Conservation (phyloP, 2,113 vertebrate species). For the Anser cygnoides region DNA sequence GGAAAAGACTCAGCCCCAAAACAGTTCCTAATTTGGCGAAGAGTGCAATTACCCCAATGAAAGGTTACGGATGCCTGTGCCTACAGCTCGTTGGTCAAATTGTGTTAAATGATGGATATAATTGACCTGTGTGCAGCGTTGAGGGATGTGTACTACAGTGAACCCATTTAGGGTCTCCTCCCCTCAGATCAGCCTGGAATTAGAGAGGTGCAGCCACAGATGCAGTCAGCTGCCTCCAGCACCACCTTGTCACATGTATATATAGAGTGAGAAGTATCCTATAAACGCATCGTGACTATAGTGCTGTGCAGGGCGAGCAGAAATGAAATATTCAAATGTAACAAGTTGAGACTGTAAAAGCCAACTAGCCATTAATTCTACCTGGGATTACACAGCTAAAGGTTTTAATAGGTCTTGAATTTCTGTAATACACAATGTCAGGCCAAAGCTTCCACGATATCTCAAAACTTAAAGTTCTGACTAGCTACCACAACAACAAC, state of each 20-base stretch:
- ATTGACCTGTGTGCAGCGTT: neutral
- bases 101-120: conserved; percentile 50
- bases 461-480: neutral
- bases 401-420: neutral
- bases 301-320: neutral
- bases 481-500: neutral
- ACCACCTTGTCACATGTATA: neutral
- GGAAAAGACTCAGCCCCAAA: conserved; percentile 58
- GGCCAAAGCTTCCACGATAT: neutral
- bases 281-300: neutral
- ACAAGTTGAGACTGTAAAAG: neutral
- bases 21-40: conserved; percentile 32
- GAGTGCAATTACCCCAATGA: conserved; percentile 37
- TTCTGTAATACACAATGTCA: neutral
- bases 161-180: neutral
- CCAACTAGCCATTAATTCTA: neutral
- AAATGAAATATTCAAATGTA: neutral
- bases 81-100: conserved; percentile 59
- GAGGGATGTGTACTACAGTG: neutral
- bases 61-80: conserved; percentile 49
- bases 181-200: neutral
- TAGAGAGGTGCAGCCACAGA: neutral
- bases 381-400: neutral
- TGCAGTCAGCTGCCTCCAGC: neutral
- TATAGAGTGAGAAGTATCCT: neutral